A percentile compares a stretch with the other conserved stretches of the same genome.
These are phyloP conservation scores for Eristalinus sepulchralis DNA, from an alignment of 2,888 invertebrate genomes.

Conservation along the genomic window DNA sequence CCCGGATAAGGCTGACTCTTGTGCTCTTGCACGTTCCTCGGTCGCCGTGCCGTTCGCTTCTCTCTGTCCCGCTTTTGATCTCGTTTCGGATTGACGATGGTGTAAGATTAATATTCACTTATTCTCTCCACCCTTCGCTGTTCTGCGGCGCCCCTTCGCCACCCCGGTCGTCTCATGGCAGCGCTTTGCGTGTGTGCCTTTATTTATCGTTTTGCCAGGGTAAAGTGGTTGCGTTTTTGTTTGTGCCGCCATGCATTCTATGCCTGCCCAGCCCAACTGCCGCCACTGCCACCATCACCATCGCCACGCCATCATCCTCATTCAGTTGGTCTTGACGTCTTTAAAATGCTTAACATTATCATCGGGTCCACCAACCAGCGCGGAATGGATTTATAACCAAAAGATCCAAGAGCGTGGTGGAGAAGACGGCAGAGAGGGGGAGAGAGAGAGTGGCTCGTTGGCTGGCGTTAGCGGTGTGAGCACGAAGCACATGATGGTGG, in stretches of 20 bases:
- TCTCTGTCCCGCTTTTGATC: conserved; percentile 40
- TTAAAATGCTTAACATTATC: conserved; percentile 69
- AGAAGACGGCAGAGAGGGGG: not conserved
- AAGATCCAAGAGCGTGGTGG: not conserved
- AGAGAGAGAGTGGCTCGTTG: conserved; percentile 19
- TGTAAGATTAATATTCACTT: conserved; percentile 70
- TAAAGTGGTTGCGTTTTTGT: conserved; percentile 61
- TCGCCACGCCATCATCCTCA: conserved; percentile 32
- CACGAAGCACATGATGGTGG: conserved; percentile 44
- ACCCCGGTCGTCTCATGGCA: not conserved
- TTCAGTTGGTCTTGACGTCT: conserved; percentile 44
- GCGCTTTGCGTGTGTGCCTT: not conserved
- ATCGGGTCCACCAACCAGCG: conserved; percentile 45
- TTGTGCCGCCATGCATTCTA: conserved; percentile 36
- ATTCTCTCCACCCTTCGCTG: conserved; percentile 30
- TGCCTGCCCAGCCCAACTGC: conserved; percentile 60
- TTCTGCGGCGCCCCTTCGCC: not conserved
- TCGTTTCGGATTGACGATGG: conserved; percentile 44
- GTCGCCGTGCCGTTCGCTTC: not conserved
- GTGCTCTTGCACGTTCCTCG: conserved; percentile 12
- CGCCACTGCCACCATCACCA: conserved; percentile 32
- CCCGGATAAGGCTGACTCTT: conserved; percentile 39
- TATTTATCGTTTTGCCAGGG: conserved; percentile 60
- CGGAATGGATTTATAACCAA: conserved; percentile 51
- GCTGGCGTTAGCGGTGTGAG: conserved; percentile 50